These are phyloP conservation scores for Chionoecetes opilio DNA, from an alignment of 1,140 invertebrate genomes.

Conservation along the genomic window DNA sequence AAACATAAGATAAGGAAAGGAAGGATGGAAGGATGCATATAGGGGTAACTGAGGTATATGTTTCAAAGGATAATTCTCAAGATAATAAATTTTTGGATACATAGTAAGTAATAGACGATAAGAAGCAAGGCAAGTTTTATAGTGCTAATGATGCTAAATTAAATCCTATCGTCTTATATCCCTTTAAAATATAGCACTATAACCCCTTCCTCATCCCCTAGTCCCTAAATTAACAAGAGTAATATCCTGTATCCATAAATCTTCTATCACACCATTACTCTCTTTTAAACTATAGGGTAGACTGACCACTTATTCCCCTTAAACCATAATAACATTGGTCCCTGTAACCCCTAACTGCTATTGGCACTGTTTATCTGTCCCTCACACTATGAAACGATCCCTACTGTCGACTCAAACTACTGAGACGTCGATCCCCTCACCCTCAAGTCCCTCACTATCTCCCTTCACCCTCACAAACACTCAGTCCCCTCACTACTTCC, in stretches of 20 bases:
- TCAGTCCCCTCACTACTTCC: too few species aligned
- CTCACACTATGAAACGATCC: background rate
- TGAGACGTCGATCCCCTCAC: background rate
- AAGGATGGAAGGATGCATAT: background rate
- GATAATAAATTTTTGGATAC: too few species aligned
- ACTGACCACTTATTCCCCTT: background rate
- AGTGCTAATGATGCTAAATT: too few species aligned
- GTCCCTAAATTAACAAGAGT: too few species aligned
- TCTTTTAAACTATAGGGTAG: background rate
- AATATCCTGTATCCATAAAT: background rate
- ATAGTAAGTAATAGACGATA: background rate
- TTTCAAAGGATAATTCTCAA: too few species aligned
- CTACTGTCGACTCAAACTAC: background rate
- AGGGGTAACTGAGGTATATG: too few species aligned
- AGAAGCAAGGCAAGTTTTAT: background rate
- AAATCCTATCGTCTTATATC: too few species aligned
- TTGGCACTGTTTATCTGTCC: background rate
- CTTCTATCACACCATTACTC: background rate
- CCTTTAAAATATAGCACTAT: too few species aligned
- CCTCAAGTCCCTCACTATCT: background rate
- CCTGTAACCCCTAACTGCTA: background rate
- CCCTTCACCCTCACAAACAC: background rate
- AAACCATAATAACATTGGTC: background rate
- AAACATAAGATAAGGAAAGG: too few species aligned
- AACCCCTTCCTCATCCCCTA: too few species aligned